Conservation (phyloP, 2,113 vertebrate genomes). For the Neogale vison region DNA sequence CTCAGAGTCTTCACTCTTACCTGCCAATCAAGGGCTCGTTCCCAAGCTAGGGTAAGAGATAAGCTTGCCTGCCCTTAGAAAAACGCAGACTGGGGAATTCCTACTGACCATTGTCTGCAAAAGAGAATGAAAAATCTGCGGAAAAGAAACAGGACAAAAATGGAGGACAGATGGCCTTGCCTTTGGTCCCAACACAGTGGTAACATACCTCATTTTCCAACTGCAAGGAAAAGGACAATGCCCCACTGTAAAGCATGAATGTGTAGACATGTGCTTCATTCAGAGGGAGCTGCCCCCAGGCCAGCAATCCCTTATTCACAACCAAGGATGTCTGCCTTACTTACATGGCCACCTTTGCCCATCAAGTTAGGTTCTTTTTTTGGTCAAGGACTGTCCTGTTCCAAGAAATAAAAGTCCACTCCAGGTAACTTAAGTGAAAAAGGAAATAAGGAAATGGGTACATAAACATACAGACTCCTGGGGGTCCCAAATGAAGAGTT, state of each 20-base stretch:
- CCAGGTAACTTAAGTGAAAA: constrained; percentile 5
- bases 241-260: not conserved
- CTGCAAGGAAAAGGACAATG: not conserved
- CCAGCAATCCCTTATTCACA: not conserved
- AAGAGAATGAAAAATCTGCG: not conserved
- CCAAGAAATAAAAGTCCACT: constrained; percentile 22
- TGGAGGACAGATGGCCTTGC: not conserved
- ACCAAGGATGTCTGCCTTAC: not conserved
- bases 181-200: not conserved
- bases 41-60: not conserved
- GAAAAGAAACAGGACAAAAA: not conserved
- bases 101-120: not conserved
- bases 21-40: not conserved
- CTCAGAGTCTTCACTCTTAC: not conserved
- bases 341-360: not conserved
- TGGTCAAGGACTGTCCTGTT: not conserved
- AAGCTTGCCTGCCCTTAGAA: not conserved
- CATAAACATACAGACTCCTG: not conserved
- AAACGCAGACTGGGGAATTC: not conserved
- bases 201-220: not conserved
- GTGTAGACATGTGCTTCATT: not conserved
- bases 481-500: not conserved
- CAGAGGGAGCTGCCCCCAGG: not conserved
- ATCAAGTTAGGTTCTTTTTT: not conserved
- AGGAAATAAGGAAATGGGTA: not conserved